Evolutionary conservation across 2,113 vertebrate genomes (phyloP).

Genomic region (Cnemophilus loriae): DNA sequence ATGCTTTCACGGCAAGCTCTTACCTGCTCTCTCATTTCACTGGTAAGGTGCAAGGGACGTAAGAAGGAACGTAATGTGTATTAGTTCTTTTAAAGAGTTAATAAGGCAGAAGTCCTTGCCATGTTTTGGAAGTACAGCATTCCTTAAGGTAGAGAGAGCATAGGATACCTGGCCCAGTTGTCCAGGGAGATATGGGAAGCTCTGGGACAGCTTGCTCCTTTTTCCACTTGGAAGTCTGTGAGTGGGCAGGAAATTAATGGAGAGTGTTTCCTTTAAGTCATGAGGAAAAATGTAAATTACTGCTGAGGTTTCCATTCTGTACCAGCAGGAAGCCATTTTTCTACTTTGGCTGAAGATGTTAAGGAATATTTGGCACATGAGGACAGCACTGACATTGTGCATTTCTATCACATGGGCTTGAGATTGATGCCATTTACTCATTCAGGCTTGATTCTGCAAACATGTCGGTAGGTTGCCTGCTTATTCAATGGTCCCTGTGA

Average conservation of each 20-base stretch:
- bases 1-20: not conserved
- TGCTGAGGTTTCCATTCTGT: not conserved
- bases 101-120: not conserved
- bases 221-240: not conserved
- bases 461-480: not conserved
- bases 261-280: not conserved
- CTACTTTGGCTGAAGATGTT: not conserved
- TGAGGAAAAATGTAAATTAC: not conserved
- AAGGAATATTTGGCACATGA: not conserved
- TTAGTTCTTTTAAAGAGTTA: not conserved
- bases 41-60: not conserved
- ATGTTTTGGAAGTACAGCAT: not conserved
- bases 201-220: not conserved
- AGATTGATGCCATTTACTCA: not conserved
- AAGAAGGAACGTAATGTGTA: not conserved
- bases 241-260: not conserved
- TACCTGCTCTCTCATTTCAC: not conserved
- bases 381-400: not conserved
- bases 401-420: not conserved
- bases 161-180: not conserved
- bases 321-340: not conserved
- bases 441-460: not conserved
- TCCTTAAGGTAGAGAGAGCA: not conserved
- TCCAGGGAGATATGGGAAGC: not conserved
- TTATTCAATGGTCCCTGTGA: not conserved